Conservation (phyloP, 1,140 invertebrate species). For the Ephestia elutella region DNA sequence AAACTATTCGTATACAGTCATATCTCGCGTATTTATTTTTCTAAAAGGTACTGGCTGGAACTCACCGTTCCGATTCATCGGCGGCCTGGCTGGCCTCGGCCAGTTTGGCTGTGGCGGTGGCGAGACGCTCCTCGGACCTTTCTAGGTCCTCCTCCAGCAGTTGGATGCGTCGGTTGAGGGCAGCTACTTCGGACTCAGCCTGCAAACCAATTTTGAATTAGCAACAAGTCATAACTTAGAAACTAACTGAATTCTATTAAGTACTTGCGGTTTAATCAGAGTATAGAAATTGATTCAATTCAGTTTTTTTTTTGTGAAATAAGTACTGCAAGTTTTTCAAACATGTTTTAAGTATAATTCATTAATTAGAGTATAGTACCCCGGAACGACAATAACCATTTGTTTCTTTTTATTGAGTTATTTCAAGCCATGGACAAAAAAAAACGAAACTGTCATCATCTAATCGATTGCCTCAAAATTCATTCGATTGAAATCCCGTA, state of each 20-base stretch:
- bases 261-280: no score
- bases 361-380: no score
- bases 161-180: constrained; percentile 98
- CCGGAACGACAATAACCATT: no score
- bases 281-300: no score
- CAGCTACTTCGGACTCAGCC: constrained; percentile 99
- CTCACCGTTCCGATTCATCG: constrained; percentile 99
- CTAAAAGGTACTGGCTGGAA: constrained; percentile 17
- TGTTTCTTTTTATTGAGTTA: no score
- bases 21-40: not conserved
- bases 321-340: no score
- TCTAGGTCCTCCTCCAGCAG: constrained; percentile 99
- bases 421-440: no score
- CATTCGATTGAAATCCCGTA: not conserved
- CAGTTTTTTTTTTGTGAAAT: no score
- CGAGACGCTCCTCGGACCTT: constrained; percentile 97
- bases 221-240: not conserved
- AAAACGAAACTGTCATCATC: no score
- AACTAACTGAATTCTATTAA: not conserved
- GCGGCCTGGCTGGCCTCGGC: constrained; percentile 99
- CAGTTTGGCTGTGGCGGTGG: constrained; percentile 96
- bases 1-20: no score
- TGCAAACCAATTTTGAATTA: constrained; percentile 68
- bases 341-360: no score
- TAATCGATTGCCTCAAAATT: no score